Evolutionary conservation across 2,113 vertebrate species (phyloP).

Genomic region (Mastomys natalensis): DNA sequence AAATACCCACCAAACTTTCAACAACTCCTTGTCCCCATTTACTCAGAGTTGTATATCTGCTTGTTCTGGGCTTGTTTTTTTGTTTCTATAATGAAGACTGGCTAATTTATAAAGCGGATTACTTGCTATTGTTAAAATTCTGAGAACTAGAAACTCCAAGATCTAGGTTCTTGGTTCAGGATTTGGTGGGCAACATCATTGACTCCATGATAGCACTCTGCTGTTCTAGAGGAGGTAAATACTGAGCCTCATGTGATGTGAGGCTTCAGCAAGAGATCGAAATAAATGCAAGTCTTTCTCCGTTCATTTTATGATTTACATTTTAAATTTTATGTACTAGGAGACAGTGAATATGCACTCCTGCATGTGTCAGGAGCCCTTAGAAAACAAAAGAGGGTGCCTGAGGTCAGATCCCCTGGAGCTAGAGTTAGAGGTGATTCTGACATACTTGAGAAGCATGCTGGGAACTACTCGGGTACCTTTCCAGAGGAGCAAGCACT

Average conservation of each 20-base stretch:
- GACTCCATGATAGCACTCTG: neutral
- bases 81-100: neutral
- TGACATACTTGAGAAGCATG: too few relatives aligned
- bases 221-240: neutral
- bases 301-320: neutral
- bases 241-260: neutral
- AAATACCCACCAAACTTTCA: neutral
- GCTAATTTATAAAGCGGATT: neutral
- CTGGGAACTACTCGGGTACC: neutral
- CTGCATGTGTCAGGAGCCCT: neutral
- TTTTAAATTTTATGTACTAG: neutral
- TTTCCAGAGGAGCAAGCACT: neutral
- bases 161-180: neutral
- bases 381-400: neutral
- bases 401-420: neutral
- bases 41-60: neutral
- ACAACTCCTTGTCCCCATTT: neutral
- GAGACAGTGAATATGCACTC: neutral
- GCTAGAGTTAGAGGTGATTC: neutral
- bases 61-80: neutral
- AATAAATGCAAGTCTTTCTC: neutral
- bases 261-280: neutral
- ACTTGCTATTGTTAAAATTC: neutral
- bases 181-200: neutral
- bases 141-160: neutral